A percentile compares a stretch with the other conserved stretches of the same genome.
These are phyloP conservation scores for Vanessa cardui DNA, from an alignment of 2,888 invertebrate species.

Conservation along the genomic window DNA sequence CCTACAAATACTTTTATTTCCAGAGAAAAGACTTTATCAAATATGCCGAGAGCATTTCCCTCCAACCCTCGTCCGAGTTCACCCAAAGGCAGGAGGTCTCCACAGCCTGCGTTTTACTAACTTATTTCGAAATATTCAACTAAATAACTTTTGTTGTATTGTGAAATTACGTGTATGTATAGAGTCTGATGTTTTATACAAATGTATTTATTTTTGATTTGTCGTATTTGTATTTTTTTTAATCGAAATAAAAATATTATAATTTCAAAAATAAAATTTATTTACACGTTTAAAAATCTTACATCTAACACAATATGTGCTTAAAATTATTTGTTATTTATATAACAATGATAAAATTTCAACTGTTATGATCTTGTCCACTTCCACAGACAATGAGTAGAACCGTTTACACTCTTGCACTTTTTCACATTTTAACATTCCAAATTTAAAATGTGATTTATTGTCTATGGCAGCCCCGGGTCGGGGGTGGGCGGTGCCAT, in stretches of 20 bases:
- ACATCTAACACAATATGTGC: not conserved
- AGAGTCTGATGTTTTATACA: not conserved
- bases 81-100: conserved; percentile 54
- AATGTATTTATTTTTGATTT: not conserved
- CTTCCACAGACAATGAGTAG: too few relatives aligned
- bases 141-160: not conserved
- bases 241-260: conserved; percentile 13
- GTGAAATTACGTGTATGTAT: conserved; percentile 23
- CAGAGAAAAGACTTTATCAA: conserved; percentile 42
- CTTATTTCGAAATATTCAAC: not conserved
- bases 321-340: not conserved
- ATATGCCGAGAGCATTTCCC: conserved; percentile 43
- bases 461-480: conserved; percentile 56
- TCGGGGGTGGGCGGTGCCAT: conserved; percentile 88
- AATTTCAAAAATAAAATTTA: conserved; percentile 14
- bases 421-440: too few relatives aligned
- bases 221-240: not conserved
- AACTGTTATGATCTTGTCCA: not conserved
- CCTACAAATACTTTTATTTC: conserved; percentile 3
- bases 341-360: not conserved
- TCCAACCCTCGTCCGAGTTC: conserved; percentile 53
- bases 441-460: not conserved
- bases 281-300: conserved; percentile 8
- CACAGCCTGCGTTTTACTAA: conserved; percentile 48
- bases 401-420: too few relatives aligned